Evolutionary conservation across 2,888 invertebrate species (phyloP), one percentile per base, ranked within the genome.

Genomic region (Chrysotoxum bicinctum): DNA sequence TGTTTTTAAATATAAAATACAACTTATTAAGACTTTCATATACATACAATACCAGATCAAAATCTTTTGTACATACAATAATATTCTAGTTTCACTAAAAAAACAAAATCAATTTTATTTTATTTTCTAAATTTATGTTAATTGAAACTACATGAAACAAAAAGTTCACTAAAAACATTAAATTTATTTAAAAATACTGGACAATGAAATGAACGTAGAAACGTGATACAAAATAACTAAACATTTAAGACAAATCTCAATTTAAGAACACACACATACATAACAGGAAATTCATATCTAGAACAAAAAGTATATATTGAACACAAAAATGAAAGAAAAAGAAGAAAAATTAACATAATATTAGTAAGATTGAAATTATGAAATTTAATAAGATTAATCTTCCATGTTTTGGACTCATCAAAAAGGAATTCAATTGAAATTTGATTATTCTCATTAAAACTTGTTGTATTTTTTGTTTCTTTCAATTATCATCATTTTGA

Each of bases 341-440:
- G n/a, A 12, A 30, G 2, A 19, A 48, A 75, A 70, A 21, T 26
- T 23, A 37, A 62, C 21, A 62, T 19, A 43, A 48, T 40, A n/a
- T n/a, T n/a, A 58, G 21, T 9, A 52, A 62, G 19, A 54, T 3
- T 40, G 62, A 12, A 45, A 9, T 32, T 32, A 19, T 32, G 40
- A 8, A 62, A 43, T 1, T 62, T 10, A 26, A 40, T 8, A n/a
- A 60, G 52, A 16, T 19, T 19, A 50, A 26, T 50, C 23, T 6
- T 50, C 3, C 23, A 2, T 45, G 8, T 56, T 32, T 70, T 66
- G 10, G 30, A 43, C 21, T 58, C 37, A 45, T 72, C 58, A 43
- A 85, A 81, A 85, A 85, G 85, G 85, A 85, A 85, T 85, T 85
- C 85, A 85, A 81, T 81, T 69, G 76, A 81, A 76, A 81, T 85